These are phyloP conservation scores for Sisor rabdophorus DNA, from an alignment of 2,113 vertebrate species.

Conservation along the genomic window DNA sequence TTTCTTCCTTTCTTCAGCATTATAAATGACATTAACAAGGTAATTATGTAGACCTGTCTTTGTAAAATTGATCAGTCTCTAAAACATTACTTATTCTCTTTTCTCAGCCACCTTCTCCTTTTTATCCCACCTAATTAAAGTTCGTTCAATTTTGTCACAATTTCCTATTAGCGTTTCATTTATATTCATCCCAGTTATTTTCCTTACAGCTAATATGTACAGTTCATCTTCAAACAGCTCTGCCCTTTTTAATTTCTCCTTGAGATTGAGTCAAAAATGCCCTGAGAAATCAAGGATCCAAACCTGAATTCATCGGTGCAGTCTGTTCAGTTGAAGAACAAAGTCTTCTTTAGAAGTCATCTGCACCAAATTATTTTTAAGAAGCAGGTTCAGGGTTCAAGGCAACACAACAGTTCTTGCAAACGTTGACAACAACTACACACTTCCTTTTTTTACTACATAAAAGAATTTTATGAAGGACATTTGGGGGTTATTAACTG, in stretches of 20 bases:
- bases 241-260: not conserved
- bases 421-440: not conserved
- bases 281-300: not conserved
- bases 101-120: conserved; percentile 9
- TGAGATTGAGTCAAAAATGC: not conserved
- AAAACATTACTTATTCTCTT: conserved; percentile 12
- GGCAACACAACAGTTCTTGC: not conserved
- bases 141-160: conserved; percentile 29
- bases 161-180: conserved; percentile 30
- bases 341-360: not conserved
- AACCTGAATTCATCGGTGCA: not conserved
- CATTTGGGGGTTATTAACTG: not conserved
- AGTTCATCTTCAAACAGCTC: not conserved
- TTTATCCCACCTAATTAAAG: conserved; percentile 27
- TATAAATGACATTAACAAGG: conserved; percentile 31
- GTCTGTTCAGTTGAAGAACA: not conserved
- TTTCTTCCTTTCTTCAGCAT: conserved; percentile 20
- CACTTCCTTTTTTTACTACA: not conserved
- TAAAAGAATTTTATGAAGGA: not conserved
- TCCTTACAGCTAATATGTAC: conserved; percentile 11
- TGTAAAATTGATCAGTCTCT: conserved; percentile 27
- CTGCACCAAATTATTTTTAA: not conserved
- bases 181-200: conserved; percentile 13
- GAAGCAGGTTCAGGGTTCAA: not conserved
- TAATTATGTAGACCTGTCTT: conserved; percentile 30